Evolutionary conservation across 35 echinoderm and acorn worm species (phyloP).

Genomic region (Ophioderma brevispina): DNA sequence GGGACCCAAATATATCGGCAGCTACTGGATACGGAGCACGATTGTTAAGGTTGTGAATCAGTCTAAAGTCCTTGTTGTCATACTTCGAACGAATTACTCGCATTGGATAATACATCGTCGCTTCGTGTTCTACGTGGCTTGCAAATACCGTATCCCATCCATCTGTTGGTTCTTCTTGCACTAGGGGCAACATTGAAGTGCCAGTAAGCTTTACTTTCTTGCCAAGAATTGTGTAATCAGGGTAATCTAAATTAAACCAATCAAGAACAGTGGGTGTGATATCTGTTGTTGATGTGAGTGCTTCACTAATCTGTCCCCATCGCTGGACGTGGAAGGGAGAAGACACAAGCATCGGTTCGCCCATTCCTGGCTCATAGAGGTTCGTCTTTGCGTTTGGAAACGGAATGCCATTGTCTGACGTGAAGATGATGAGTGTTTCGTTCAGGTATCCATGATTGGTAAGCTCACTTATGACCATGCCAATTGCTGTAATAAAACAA

Average conservation of each 20-base stretch:
- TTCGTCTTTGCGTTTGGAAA: slow-evolving; percentile 99
- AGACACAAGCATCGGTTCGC: slow-evolving; percentile 87
- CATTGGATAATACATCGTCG: slow-evolving; percentile 97
- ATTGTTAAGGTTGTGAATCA: slow-evolving; percentile 96
- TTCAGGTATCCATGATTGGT: slow-evolving; percentile 71
- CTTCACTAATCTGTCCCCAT: slow-evolving; percentile 89
- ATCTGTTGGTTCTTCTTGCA: slow-evolving; percentile 34
- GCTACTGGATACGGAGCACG: slow-evolving; percentile 86
- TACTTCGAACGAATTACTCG: slow-evolving; percentile 60
- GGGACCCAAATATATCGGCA: slow-evolving; percentile 70
- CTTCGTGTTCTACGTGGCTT: slow-evolving; percentile 93
- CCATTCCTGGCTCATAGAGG: slow-evolving; percentile 97
- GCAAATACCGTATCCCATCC: slow-evolving; percentile 82
- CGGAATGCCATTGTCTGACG: slow-evolving; percentile 95
- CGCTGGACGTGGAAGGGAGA: slow-evolving; percentile 52
- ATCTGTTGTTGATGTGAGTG: slow-evolving; percentile 82
- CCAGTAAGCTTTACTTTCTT: slow-evolving; percentile 69
- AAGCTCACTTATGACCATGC: slow-evolving; percentile 82
- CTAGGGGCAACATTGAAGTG: slow-evolving; percentile 71
- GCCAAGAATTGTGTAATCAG: slow-evolving; percentile 38
- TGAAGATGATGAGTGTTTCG: slow-evolving; percentile 88
- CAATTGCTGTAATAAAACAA: slow-evolving; percentile 13
- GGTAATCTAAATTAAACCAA: slow-evolving; percentile 81
- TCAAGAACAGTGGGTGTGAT: slow-evolving; percentile 89
- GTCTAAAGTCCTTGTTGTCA: slow-evolving; percentile 51